Conservation (phyloP, 2,888 invertebrate genomes). For the Drosophila planitibia region DNA sequence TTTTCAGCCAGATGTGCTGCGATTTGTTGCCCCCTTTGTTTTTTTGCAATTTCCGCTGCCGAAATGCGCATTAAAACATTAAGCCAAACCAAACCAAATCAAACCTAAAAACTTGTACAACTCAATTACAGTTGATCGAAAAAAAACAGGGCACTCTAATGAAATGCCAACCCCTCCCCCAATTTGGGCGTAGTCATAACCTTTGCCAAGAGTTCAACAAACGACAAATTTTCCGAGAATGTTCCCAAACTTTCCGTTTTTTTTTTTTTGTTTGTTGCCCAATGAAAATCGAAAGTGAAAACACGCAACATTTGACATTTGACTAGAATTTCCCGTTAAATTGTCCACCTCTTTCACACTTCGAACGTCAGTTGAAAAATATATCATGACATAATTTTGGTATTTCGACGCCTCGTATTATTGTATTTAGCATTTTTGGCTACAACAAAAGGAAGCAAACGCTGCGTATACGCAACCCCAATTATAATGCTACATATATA, state of each 20-base stretch:
- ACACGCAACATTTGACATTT: constrained; percentile 77
- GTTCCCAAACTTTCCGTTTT: neutral
- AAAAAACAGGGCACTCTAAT: constrained; percentile 8
- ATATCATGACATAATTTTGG: constrained; percentile 68
- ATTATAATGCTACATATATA: neutral
- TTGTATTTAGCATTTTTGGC: constrained; percentile 39
- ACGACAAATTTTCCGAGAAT: constrained; percentile 14
- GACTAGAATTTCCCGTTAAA: constrained; percentile 15
- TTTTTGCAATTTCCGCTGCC: constrained; percentile 57
- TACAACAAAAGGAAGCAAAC: constrained; percentile 12
- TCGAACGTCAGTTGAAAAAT: constrained; percentile 35
- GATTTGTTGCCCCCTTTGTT: constrained; percentile 22
- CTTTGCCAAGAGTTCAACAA: constrained; percentile 50
- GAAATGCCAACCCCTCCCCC: neutral
- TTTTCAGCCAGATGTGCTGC: constrained; percentile 56
- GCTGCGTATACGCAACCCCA: constrained; percentile 38
- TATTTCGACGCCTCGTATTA: neutral
- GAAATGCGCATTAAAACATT: constrained; percentile 44
- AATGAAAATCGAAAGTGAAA: constrained; percentile 62
- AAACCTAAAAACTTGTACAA: constrained; percentile 18
- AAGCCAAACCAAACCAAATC: neutral
- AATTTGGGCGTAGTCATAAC: neutral
- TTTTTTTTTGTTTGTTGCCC: neutral
- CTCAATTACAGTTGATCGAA: constrained; percentile 37
- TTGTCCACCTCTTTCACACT: constrained; percentile 8